Evolutionary conservation across 2,797 vertebrate genomes (phyloP).

Genomic region (Onychomys torridus): DNA sequence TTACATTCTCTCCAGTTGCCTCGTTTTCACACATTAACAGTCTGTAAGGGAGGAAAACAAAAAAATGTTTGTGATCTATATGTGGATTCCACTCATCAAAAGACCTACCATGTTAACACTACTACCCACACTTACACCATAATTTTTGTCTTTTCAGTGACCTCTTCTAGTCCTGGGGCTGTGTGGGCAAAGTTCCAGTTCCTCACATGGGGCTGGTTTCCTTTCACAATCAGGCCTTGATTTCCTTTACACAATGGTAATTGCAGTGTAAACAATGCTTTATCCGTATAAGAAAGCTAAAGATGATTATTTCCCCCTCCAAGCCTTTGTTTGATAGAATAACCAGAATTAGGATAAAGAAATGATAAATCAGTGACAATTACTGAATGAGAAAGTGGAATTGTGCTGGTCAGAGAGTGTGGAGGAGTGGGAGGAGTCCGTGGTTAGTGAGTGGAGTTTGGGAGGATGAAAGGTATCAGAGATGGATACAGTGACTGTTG

Average conservation of each 20-base stretch:
- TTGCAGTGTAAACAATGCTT: constrained; percentile 35
- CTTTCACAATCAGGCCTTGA: not conserved
- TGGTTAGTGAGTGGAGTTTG: not conserved
- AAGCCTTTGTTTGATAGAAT: not conserved
- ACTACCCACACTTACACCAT: not conserved
- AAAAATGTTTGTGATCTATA: constrained; percentile 48
- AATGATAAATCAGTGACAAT: not conserved
- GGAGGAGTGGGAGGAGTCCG: not conserved
- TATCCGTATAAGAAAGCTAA: not conserved
- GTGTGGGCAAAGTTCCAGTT: constrained; percentile 13
- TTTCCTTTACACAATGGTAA: constrained; percentile 44
- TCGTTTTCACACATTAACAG: constrained; percentile 77
- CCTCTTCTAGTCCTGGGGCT: not conserved
- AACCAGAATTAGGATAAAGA: constrained; percentile 26
- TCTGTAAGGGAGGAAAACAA: not conserved
- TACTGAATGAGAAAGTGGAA: not conserved
- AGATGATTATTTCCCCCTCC: not conserved
- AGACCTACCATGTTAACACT: not conserved
- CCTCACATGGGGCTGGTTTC: constrained; percentile 20
- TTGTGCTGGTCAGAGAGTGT: not conserved
- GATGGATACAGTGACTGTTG: not conserved
- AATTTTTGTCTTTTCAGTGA: not conserved
- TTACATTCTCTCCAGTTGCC: constrained; percentile 66
- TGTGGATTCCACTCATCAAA: constrained; percentile 61
- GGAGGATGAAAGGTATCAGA: not conserved